phyloP scores from a whole-genome alignment of 2,888 invertebrate species.

The Apotomis betuletana region DNA sequence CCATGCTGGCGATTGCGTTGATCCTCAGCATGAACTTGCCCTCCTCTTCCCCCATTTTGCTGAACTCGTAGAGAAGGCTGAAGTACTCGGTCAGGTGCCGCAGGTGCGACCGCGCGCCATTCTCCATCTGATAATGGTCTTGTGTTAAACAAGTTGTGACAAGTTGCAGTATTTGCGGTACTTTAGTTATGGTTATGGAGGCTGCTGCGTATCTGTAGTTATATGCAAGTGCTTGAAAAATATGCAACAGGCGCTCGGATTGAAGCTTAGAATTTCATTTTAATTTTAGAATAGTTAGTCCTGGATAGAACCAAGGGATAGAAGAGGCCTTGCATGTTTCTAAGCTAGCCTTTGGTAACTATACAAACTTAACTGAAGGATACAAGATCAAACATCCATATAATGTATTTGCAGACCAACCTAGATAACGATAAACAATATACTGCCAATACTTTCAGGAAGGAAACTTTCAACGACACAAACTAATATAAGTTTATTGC shows the following conservation, averaged over 20 bases:
- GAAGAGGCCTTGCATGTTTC: no score
- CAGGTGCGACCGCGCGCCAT: constrained; percentile 92
- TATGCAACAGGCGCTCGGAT: no score
- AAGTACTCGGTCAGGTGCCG: constrained; percentile 97
- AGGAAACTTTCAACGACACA: constrained; percentile 1
- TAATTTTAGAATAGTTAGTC: no score
- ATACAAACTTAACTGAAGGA: no score
- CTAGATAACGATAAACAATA: neutral
- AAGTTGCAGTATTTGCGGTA: neutral
- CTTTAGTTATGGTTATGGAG: neutral
- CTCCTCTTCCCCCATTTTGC: constrained; percentile 97
- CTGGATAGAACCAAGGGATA: no score
- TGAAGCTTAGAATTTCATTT: no score
- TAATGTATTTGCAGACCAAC: neutral
- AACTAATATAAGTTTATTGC: constrained; percentile 32
- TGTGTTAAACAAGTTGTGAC: neutral
- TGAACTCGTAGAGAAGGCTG: constrained; percentile 95
- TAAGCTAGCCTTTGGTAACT: no score
- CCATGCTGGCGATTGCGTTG: constrained; percentile 94
- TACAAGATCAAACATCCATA: neutral
- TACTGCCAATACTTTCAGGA: constrained; percentile 10
- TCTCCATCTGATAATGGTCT: constrained; percentile 86
- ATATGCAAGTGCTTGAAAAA: neutral
- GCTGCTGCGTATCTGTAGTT: neutral
- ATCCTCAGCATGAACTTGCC: constrained; percentile 93